phyloP scores from a whole-genome alignment of 37 sponge, comb jelly and placozoan genomes.

The Haliclona indistincta region DNA sequence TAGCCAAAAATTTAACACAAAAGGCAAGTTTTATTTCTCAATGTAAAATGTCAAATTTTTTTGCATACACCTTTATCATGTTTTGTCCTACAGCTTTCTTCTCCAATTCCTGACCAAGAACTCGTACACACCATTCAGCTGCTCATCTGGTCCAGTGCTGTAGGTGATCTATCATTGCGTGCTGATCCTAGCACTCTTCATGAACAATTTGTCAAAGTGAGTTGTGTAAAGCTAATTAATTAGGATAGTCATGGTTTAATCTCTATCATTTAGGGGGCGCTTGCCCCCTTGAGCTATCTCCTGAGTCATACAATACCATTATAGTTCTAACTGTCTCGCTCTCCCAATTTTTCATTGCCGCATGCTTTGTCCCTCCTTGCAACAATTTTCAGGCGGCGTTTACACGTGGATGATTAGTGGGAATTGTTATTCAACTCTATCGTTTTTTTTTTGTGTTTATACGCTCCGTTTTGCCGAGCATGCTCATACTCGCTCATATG shows the following conservation, averaged over 20 bases:
- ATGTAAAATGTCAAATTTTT: neutral
- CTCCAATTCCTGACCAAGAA: conserved; percentile 41
- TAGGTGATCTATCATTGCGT: conserved; percentile 43
- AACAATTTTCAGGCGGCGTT: too few relatives aligned
- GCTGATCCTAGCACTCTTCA: conserved; percentile 33
- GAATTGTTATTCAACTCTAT: too few relatives aligned
- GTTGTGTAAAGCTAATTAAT: too few relatives aligned
- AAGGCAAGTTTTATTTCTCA: conserved; percentile 14
- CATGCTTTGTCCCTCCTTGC: too few relatives aligned
- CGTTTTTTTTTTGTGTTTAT: too few relatives aligned
- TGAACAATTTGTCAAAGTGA: conserved; percentile 47
- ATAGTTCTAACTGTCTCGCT: neutral
- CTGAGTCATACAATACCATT: too few relatives aligned
- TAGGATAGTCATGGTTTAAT: too few relatives aligned
- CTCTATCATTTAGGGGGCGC: too few relatives aligned
- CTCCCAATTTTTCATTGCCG: neutral
- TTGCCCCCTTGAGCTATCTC: neutral
- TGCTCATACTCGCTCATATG: too few relatives aligned
- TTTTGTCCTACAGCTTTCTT: conserved; percentile 20
- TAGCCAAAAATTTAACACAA: conserved; percentile 35
- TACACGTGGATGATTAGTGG: too few relatives aligned
- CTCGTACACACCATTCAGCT: conserved; percentile 39
- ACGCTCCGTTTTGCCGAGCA: too few relatives aligned
- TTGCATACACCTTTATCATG: neutral
- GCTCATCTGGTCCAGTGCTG: conserved; percentile 53